Percentiles rank a stretch among this genome's conserved stretches.
phyloP scores from a whole-genome alignment of 1,140 invertebrate genomes.

The Fopius arisanus region DNA sequence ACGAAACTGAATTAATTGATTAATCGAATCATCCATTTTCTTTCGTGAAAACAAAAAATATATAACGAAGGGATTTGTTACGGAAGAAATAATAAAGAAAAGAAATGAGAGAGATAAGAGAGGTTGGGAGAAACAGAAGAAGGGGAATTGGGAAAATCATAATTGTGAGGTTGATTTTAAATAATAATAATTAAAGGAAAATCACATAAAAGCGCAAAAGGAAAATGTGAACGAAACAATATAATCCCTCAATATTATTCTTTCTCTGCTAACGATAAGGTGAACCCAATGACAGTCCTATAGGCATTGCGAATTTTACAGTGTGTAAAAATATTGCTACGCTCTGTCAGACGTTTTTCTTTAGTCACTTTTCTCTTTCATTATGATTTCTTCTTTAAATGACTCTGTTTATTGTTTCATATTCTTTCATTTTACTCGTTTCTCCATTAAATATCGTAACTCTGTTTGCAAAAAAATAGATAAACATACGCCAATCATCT shows the following conservation, averaged over 20 bases:
- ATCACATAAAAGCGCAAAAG: conserved; percentile 26
- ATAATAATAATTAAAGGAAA: conserved; percentile 36
- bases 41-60: conserved; percentile 3
- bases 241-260: not conserved
- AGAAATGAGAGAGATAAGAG: conserved; percentile 2
- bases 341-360: conserved; percentile 36
- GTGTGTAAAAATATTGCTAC: conserved; percentile 59
- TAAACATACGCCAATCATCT: conserved; percentile 9
- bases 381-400: conserved; percentile 5
- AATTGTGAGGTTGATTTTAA: conserved; percentile 31
- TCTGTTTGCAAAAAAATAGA: conserved; percentile 9
- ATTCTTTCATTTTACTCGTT: not conserved
- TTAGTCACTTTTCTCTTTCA: conserved; percentile 15
- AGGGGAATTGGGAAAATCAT: conserved; percentile 21
- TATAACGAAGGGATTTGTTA: not conserved
- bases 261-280: conserved; percentile 30
- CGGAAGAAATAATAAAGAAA: conserved; percentile 1
- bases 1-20: conserved; percentile 17
- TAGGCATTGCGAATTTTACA: conserved; percentile 47
- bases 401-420: conserved; percentile 3
- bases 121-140: conserved; percentile 20
- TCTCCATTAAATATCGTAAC: conserved; percentile 9
- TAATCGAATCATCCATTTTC: not conserved
- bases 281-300: conserved; percentile 32
- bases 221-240: conserved; percentile 12